A percentile compares a stretch with the other conserved stretches of the same genome.
phyloP scores from a whole-genome alignment of 2,113 vertebrate genomes.

The Apistogramma diplotaenia region DNA sequence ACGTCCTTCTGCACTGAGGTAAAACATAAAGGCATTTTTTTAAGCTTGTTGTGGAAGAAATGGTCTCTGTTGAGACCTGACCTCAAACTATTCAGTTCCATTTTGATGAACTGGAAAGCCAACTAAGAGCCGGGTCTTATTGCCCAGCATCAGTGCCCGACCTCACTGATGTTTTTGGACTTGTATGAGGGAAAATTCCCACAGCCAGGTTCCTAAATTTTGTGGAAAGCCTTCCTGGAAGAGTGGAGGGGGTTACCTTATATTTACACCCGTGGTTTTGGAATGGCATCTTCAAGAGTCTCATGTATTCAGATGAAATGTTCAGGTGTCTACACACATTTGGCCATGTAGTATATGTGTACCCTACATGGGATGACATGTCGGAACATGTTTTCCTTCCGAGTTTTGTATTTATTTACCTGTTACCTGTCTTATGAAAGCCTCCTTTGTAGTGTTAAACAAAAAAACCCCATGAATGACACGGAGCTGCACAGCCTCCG shows the following conservation, averaged over 20 bases:
- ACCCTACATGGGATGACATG: neutral
- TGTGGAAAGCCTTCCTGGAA: neutral
- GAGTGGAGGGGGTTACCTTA: neutral
- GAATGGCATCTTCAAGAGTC: neutral
- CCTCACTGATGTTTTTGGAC: conserved; percentile 1
- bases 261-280: neutral
- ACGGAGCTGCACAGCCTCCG: neutral
- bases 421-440: conserved; percentile 23
- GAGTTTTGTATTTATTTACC: conserved; percentile 20
- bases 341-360: neutral
- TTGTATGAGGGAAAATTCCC: neutral
- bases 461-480: conserved; percentile 7
- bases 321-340: neutral
- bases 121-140: neutral
- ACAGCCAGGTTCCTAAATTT: neutral
- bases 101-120: neutral
- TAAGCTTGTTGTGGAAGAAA: neutral
- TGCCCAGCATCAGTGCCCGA: neutral
- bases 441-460: conserved; percentile 9
- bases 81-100: neutral
- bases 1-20: neutral
- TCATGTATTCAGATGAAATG: neutral
- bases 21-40: neutral
- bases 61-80: neutral
- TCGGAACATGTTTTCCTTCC: neutral